phyloP scores from a whole-genome alignment of 37 sponge, comb jelly and placozoan species.

The Mnemiopsis leidyi region DNA sequence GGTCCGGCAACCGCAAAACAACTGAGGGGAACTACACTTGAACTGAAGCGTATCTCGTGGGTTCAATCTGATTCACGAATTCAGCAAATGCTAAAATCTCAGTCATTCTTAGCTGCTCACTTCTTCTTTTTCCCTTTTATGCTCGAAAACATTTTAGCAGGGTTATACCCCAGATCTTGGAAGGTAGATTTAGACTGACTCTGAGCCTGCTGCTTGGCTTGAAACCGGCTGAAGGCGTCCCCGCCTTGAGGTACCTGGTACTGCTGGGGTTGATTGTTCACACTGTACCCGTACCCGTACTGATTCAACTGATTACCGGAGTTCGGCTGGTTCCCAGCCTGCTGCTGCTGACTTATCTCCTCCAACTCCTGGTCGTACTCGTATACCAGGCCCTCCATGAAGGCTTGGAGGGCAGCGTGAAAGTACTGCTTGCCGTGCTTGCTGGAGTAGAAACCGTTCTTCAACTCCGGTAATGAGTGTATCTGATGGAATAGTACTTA shows the following conservation, averaged over 20 bases:
- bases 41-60: too few relatives aligned
- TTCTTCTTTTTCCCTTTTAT: background rate
- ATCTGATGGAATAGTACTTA: too few relatives aligned
- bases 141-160: background rate
- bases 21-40: too few relatives aligned
- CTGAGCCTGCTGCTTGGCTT: slow-evolving; percentile 5
- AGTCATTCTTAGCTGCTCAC: too few relatives aligned
- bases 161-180: slow-evolving; percentile 18
- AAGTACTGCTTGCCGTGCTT: background rate
- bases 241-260: background rate
- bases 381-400: slow-evolving; percentile 18
- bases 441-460: slow-evolving; percentile 17
- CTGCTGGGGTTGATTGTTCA: background rate
- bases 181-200: background rate
- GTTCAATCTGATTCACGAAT: too few relatives aligned
- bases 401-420: slow-evolving; percentile 52
- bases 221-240: background rate
- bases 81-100: too few relatives aligned
- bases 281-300: background rate
- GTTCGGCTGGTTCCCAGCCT: background rate
- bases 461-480: slow-evolving; percentile 21
- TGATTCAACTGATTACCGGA: background rate
- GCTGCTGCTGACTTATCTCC: background rate
- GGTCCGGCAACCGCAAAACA: too few relatives aligned
- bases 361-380: background rate